A percentile compares a stretch with the other conserved stretches of the same genome.
Conservation (phyloP, 2,797 vertebrate genomes). For the Simalia tracyae region DNA sequence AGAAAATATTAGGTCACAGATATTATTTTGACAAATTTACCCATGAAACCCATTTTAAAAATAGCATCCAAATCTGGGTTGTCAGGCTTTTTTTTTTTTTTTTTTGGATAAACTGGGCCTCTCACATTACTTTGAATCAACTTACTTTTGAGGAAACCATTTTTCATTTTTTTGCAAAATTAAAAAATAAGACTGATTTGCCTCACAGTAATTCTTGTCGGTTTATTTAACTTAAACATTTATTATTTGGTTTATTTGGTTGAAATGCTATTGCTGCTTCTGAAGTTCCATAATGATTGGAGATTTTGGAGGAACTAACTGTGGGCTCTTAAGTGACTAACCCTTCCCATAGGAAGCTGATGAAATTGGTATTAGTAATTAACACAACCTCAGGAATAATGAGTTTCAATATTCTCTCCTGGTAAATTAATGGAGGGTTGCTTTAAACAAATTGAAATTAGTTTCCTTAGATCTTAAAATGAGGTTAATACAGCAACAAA, state of each 20-base stretch:
- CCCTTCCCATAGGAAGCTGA: neutral
- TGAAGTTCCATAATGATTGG: neutral
- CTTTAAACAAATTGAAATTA: neutral
- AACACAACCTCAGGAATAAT: neutral
- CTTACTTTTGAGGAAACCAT: neutral
- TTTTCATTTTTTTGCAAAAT: neutral
- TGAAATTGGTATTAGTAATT: neutral
- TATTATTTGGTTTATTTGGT: neutral
- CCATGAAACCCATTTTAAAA: neutral
- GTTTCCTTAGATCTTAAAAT: neutral
- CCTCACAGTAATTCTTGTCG: neutral
- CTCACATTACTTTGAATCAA: neutral
- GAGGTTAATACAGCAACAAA: neutral
- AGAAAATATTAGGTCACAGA: neutral
- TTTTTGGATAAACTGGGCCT: neutral
- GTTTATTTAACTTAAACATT: neutral
- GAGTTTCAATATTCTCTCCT: neutral
- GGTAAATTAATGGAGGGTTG: neutral
- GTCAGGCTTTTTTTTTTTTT: neutral
- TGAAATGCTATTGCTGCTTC: neutral
- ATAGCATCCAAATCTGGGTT: neutral
- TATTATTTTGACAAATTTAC: neutral
- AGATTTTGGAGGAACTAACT: neutral
- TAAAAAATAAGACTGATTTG: neutral
- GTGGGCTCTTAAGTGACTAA: neutral